These are phyloP conservation scores for Brotogeris chrysoptera DNA, from an alignment of 2,797 vertebrate genomes.

Conservation along the genomic window DNA sequence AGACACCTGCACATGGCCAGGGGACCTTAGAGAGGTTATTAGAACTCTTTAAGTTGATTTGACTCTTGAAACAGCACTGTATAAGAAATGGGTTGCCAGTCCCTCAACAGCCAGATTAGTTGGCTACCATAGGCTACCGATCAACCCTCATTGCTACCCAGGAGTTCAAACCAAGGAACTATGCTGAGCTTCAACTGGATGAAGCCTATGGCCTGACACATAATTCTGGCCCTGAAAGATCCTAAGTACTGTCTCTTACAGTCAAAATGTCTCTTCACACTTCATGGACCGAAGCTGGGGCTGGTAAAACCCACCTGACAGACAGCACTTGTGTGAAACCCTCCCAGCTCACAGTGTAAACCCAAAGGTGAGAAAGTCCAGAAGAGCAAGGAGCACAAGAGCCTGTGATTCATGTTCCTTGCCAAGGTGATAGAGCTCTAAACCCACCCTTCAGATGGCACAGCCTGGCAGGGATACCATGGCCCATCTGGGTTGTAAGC, in stretches of 20 bases:
- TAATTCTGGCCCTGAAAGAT: not conserved
- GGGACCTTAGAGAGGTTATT: not conserved
- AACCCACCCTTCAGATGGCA: fast-evolving
- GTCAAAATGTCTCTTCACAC: not conserved
- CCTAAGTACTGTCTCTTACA: not conserved
- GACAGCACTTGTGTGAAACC: not conserved
- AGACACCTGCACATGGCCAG: not conserved
- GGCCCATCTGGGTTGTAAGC: not conserved
- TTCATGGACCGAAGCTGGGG: not conserved
- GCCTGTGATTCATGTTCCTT: fast-evolving
- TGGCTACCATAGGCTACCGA: not conserved
- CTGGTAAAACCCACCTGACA: not conserved
- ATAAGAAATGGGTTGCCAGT: not conserved
- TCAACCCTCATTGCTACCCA: not conserved
- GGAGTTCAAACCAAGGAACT: fast-evolving
- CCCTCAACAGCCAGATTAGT: not conserved
- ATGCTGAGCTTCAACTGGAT: not conserved
- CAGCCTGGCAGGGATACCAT: not conserved
- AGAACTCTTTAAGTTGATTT: not conserved
- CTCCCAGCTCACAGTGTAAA: not conserved
- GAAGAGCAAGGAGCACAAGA: not conserved
- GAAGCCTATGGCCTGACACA: not conserved
- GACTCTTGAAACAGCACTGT: not conserved
- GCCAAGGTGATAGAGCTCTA: not conserved
- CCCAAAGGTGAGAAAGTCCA: not conserved